A percentile compares a stretch with the other conserved stretches of the same genome.
These are phyloP conservation scores for Diorhabda sublineata DNA, from an alignment of 1,140 invertebrate species.

Conservation along the genomic window DNA sequence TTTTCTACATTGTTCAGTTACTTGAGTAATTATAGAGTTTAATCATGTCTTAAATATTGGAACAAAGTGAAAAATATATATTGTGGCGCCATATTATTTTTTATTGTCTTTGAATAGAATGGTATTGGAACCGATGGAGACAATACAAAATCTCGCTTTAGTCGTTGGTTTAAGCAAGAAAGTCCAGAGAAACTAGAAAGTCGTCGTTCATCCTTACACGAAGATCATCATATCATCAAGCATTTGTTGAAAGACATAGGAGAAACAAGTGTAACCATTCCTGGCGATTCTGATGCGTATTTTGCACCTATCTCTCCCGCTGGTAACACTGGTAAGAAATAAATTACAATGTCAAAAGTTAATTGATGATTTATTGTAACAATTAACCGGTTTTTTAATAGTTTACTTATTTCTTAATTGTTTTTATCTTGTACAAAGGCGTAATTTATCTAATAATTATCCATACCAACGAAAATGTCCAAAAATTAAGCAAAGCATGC, in stretches of 20 bases:
- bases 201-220: constrained; percentile 59
- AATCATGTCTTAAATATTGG: too few species aligned
- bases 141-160: constrained; percentile 55
- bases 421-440: too few species aligned
- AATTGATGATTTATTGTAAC: too few species aligned
- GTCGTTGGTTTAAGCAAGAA: constrained; percentile 55
- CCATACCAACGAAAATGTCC: too few species aligned
- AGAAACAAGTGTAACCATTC: constrained; percentile 47
- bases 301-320: constrained; percentile 64
- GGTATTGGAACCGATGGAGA: constrained; percentile 50
- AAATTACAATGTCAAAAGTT: background rate
- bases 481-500: too few species aligned
- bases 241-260: constrained; percentile 43
- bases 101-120: constrained; percentile 45
- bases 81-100: constrained; percentile 11
- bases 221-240: constrained; percentile 59
- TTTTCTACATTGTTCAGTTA: too few species aligned
- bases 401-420: too few species aligned
- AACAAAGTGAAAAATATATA: too few species aligned
- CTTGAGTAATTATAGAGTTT: too few species aligned
- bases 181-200: constrained; percentile 53
- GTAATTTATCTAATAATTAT: too few species aligned
- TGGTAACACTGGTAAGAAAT: constrained; percentile 38
- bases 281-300: constrained; percentile 55
- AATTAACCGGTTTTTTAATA: too few species aligned